Evolutionary conservation across 2,113 vertebrate species (phyloP), one percentile per base, ranked within the genome.

Genomic region (Pogona vitticeps): DNA sequence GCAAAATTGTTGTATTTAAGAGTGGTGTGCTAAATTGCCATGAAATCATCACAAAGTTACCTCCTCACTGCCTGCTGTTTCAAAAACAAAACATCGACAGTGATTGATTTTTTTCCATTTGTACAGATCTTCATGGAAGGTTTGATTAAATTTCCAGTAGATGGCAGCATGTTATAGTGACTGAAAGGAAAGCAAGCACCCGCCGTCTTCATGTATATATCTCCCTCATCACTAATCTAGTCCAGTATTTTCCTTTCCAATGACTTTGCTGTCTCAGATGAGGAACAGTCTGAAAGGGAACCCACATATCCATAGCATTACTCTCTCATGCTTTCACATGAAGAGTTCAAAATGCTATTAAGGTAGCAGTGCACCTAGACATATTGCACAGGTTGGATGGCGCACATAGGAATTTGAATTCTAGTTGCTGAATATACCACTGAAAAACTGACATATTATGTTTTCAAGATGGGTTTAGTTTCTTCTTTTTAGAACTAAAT

Each of bases 161-260:
- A 71, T 93, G 92, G 93, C 94, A 95, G 92, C 63, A 92, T 93
- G 86, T 92, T 83, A 91, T 83, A 94, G 75, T 85, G 63, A 83
- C 90, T 88, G 75, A 68, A 88, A 87, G 86, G 31, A 38, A 1
- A n/a, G 61, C 33, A 88, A 2, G 14, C 1, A 1, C 71, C 2
- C 17, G 12, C 6, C 56, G 13, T 56, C 38, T 61, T 85, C 77
- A 80, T 1, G 81, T 88, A 77, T 0, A 0, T 2, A 0, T 85
- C 90, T 91, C 23, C 20, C 52, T 36, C 76, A n/a, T 71, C 26
- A 26, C 65, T 71, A 80, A 86, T 80, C 3, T 77, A 77, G 63
- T 0, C 0, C 2, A 76, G 28, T 1, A 71, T 86, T 82, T 83
- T 86, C 86, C 0, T 1, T 5, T 0, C 76, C 91, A 85, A 52